phyloP scores from a whole-genome alignment of 2,888 invertebrate species.

The Hofmannophila pseudospretella region DNA sequence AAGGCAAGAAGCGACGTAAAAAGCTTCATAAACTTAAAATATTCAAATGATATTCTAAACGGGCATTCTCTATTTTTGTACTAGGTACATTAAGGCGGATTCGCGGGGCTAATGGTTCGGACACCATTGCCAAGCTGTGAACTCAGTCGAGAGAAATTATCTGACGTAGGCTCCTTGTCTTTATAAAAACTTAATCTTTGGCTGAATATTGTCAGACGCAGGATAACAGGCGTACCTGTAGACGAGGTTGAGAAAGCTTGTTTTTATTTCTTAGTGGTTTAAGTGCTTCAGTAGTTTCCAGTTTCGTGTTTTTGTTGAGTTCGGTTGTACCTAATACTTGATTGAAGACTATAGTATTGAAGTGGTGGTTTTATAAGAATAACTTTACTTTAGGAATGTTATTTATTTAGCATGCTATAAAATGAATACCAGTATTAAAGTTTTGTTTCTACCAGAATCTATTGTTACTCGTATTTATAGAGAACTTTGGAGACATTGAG shows the following conservation, averaged over 20 bases:
- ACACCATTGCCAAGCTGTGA: conserved; percentile 32
- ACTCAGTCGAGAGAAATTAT: conserved; percentile 53
- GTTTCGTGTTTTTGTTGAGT: too few relatives aligned
- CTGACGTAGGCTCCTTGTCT: conserved; percentile 49
- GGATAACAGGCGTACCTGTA: conserved; percentile 18
- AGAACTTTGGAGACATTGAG: too few relatives aligned
- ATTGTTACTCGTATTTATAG: too few relatives aligned
- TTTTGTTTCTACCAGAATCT: too few relatives aligned
- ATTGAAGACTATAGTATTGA: too few relatives aligned
- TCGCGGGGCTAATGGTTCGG: conserved; percentile 56
- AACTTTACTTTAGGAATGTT: too few relatives aligned
- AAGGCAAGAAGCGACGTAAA: conserved; percentile 5
- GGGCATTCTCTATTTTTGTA: conserved; percentile 42
- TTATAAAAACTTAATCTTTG: conserved; percentile 50
- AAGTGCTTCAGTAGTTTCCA: too few relatives aligned
- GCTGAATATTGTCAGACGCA: conserved; percentile 30
- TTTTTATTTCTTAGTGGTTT: too few relatives aligned
- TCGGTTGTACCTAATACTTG: too few relatives aligned
- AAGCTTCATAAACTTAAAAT: conserved; percentile 22
- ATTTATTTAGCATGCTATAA: too few relatives aligned
- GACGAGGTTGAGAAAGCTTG: conserved; percentile 26
- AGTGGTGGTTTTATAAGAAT: too few relatives aligned
- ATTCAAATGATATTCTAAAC: conserved; percentile 49
- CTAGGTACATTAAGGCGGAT: conserved; percentile 36
- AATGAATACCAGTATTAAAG: too few relatives aligned